Percentiles rank a stretch among this genome's conserved stretches.
Evolutionary conservation across 2,888 invertebrate species (phyloP).

Genomic region (Cosmia pyralina): DNA sequence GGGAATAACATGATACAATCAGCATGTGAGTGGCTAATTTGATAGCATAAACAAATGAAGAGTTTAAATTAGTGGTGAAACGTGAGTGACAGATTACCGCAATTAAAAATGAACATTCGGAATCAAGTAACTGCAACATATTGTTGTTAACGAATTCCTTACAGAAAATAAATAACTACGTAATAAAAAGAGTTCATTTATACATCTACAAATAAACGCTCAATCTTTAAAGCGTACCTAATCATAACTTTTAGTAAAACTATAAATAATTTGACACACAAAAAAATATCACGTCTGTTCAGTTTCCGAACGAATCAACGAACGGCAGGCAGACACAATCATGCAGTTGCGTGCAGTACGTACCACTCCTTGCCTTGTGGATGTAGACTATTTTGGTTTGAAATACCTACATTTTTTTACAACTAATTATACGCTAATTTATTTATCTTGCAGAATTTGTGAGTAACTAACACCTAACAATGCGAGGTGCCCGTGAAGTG

Average conservation of each 20-base stretch:
- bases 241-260: conserved; percentile 19
- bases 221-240: conserved; percentile 11
- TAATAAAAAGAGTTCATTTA: not conserved
- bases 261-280: conserved; percentile 48
- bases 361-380: conserved; percentile 68
- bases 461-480: conserved; percentile 30
- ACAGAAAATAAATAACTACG: conserved; percentile 4
- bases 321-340: conserved; percentile 40
- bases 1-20: not conserved
- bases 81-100: conserved; percentile 65
- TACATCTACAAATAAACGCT: conserved; percentile 14
- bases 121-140: conserved; percentile 52
- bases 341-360: conserved; percentile 50
- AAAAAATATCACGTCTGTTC: conserved; percentile 20
- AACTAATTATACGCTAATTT: conserved; percentile 29
- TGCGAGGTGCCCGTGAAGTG: conserved; percentile 41
- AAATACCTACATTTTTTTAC: conserved; percentile 39
- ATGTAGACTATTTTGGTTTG: conserved; percentile 51
- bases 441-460: conserved; percentile 54
- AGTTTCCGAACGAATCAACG: conserved; percentile 69
- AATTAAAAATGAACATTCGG: conserved; percentile 71
- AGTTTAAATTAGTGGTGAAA: conserved; percentile 19
- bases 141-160: conserved; percentile 1
- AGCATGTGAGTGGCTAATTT: conserved; percentile 21
- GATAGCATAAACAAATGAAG: conserved; percentile 44